Base-by-base conservation (phyloP, 2,797 vertebrate species). In the Trachurus trachurus region DNA sequence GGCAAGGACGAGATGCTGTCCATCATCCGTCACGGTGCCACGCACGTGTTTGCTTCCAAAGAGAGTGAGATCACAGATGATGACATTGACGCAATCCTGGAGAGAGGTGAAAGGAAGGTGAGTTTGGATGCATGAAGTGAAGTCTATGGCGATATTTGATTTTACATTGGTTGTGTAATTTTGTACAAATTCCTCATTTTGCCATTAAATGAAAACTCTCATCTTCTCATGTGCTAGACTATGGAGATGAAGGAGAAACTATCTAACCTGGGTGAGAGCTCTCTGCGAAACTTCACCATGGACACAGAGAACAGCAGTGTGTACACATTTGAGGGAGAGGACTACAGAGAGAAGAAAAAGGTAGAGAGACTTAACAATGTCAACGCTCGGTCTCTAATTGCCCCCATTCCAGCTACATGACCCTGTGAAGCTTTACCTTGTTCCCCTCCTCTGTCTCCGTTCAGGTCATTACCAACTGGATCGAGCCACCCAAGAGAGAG, bases 271-370 rank as follows among this genome's bases (percentile, higher is more conserved):
- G 98, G 98, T 1, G 98, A 99, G 94, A 96, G 98, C 89, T 95
- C 97, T 1, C 95, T 99, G 87, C 97, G 96, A 89, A 99, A 99
- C 92, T 99, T 99, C 83, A 99, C 98, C 45, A 96, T 99, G 97
- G 98, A 99, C 85, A 98, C 98, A 0, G 98, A 99, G 70, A 98
- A 97, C 67, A 95, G 96, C 71, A 96, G 98, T 0, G 98, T 99
- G 52, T 99, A 99, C 93, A 99, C 97, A 40, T 99, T 99, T 71
- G 98, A 99, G 94, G 98, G 98, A 21, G 98, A 99, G 91, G 98
- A 99, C 94, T 99, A 99, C 90, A 96, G 98, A 93, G 98, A 99
- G 92, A 99, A 99, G 92, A 99, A 99, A 86, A 99, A 99, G 97
- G 98, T 99, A 91, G 45, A 57, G 34, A 6, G 2, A 16, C 7